Evolutionary conservation across 2,113 vertebrate genomes (phyloP).

Genomic region (Nothoprocta pentlandii): DNA sequence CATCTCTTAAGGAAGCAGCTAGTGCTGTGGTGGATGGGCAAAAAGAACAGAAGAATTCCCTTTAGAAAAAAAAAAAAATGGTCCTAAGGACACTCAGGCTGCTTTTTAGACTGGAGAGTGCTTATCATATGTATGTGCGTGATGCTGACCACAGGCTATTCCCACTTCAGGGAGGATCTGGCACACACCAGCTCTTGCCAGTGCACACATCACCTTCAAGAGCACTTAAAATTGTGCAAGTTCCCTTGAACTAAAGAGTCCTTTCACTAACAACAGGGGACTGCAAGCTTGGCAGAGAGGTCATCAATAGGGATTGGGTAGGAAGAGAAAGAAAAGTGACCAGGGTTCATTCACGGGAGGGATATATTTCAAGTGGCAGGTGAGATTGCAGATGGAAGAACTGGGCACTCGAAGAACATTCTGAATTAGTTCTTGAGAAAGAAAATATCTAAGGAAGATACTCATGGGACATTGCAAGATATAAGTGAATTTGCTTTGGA

Average conservation of each 20-base stretch:
- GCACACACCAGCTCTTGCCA: fast-evolving
- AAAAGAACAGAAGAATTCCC: neutral
- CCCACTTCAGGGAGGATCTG: neutral
- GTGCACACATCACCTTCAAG: neutral
- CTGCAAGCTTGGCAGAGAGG: neutral
- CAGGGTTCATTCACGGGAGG: neutral
- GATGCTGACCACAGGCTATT: neutral
- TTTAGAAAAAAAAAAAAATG: neutral
- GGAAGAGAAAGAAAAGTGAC: neutral
- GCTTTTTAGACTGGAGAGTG: neutral
- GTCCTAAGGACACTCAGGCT: neutral
- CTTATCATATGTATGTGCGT: neutral
- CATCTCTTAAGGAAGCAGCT: neutral
- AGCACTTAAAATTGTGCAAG: neutral
- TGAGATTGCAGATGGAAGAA: neutral
- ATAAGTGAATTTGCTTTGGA: neutral
- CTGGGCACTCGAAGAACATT: neutral
- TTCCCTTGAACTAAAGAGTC: neutral
- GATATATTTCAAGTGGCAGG: neutral
- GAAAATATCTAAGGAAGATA: neutral
- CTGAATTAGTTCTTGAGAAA: neutral
- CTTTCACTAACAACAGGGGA: neutral
- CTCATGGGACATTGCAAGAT: neutral
- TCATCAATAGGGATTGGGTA: neutral
- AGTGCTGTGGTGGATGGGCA: neutral